phyloP scores from a whole-genome alignment of 1,140 invertebrate genomes.

The Pinna nobilis region DNA sequence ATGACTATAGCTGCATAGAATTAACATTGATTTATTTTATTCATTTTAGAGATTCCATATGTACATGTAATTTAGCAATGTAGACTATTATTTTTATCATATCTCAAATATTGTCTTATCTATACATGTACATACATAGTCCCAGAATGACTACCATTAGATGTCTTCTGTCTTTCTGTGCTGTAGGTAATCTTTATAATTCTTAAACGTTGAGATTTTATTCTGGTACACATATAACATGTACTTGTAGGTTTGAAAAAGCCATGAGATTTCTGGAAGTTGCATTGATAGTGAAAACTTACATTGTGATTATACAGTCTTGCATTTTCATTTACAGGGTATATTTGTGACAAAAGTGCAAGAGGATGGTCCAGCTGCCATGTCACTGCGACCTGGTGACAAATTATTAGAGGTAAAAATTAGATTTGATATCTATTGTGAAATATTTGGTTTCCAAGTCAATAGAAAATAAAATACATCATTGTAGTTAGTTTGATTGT shows the following conservation, averaged over 20 bases:
- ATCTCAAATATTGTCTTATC: no score
- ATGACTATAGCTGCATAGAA: no score
- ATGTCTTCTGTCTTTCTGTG: no score
- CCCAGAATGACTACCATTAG: no score
- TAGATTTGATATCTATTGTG: no score
- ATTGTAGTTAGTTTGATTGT: background rate
- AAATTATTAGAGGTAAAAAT: conserved; percentile 37
- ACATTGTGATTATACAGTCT: background rate
- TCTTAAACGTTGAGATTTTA: no score
- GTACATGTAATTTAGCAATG: no score
- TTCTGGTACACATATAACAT: background rate
- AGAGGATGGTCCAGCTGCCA: conserved; percentile 30
- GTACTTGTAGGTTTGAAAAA: background rate
- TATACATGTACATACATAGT: no score
- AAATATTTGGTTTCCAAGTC: background rate
- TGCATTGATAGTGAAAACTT: background rate
- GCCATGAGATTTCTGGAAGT: background rate
- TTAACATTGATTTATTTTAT: no score
- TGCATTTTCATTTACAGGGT: conserved; percentile 13
- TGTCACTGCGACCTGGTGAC: conserved; percentile 32
- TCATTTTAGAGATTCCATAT: no score
- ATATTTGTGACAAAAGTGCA: conserved; percentile 41
- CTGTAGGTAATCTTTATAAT: no score
- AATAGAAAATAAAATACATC: background rate
- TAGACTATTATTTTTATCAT: no score